Conservation (phyloP, 1,140 invertebrate genomes). For the Zelostemma sp. region DNA sequence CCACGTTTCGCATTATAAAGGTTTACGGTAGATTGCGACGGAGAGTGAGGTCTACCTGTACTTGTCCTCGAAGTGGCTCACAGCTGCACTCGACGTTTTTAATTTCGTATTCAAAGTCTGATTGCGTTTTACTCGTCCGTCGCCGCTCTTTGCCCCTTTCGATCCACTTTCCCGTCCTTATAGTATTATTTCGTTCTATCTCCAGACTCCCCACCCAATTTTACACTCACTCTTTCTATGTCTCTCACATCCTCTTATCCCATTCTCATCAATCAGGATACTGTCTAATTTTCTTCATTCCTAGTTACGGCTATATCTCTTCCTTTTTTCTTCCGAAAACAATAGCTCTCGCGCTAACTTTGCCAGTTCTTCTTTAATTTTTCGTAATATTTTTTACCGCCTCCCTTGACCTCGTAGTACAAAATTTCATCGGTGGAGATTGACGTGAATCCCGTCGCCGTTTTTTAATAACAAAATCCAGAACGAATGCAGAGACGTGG, state of each 20-base stretch:
- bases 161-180: conserved; percentile 11
- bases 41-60: conserved; percentile 22
- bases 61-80: conserved; percentile 25
- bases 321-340: background rate
- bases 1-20: conserved; percentile 18
- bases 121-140: conserved; percentile 35
- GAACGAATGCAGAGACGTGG: background rate
- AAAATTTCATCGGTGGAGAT: background rate
- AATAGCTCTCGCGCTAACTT: background rate
- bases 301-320: background rate
- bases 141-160: conserved; percentile 20
- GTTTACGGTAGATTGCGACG: conserved; percentile 11
- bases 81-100: conserved; percentile 51
- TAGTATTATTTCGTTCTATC: conserved; percentile 8
- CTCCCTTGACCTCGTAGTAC: background rate
- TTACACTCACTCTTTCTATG: conserved; percentile 10
- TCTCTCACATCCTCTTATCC: conserved; percentile 14
- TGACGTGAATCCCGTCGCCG: background rate
- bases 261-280: conserved; percentile 8
- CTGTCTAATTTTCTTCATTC: conserved; percentile 1
- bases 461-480: conserved; percentile 1
- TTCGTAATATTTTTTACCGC: background rate
- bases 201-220: background rate
- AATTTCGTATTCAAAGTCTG: conserved; percentile 52
- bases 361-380: background rate